Base-by-base conservation (phyloP, 2,797 vertebrate genomes). In the Gephyroberyx darwinii region DNA sequence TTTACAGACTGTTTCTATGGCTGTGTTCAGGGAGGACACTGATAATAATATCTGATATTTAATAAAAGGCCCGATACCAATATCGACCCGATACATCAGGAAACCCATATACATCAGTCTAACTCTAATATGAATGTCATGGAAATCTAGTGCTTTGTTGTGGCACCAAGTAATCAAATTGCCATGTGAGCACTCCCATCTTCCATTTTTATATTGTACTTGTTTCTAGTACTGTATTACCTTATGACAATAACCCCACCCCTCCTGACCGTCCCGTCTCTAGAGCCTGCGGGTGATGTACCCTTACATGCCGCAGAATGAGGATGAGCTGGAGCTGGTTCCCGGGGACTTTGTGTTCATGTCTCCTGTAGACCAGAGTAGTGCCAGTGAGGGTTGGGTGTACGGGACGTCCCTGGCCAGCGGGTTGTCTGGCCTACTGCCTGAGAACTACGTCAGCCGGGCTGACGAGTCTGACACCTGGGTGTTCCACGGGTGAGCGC, bases 211-310 rank as follows among this genome's bases (percentile, higher is more conserved):
- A 50, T n/a, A 50, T 50, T 20, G 19, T 50, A 20, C 47, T 8
- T 19, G 0, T 10, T 7, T 19, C 19, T 2, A 45, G 16, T 16
- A 16, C 4, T 3, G 16, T 45, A 5, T 43, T 14, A 43, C 41
- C 12, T 13, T 43, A 45, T 45, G 5, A 45, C 43, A 16, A 45
- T 16, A 16, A 5, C 41, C 14, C 14, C 14, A 16, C 43, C 16
- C 43, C 4, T 45, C 43, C 43, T 45, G 43, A 16, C 43, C 43
- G 14, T 45, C 14, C 43, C 14, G 43, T 59, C 0, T 56, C 16
- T 87, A 99, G 97, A 98, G 95, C 0, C 90, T 98, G 73, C 94
- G 96, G 57, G 97, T 96, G 71, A 96, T 96, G 93, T 99, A 98
- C 79, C 96, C 97, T 37, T 99, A 99, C 88, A 69, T 83, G 8